Evolutionary conservation across 2,888 invertebrate species (phyloP).

Genomic region (Gonocerus acuteangulatus): DNA sequence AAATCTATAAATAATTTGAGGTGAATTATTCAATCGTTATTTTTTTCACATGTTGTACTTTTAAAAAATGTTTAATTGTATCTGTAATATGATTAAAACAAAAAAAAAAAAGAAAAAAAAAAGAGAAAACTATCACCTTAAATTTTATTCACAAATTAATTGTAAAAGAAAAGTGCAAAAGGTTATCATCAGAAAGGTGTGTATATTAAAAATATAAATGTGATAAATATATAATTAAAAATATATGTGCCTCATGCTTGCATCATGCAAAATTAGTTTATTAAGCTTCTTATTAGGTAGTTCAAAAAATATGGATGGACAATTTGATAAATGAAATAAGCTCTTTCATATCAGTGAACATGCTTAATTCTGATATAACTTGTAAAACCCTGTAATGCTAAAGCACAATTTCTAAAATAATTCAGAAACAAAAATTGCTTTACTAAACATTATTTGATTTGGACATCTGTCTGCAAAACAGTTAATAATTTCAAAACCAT

Average conservation of each 20-base stretch:
- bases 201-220: conserved; percentile 6
- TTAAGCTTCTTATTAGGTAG: not conserved
- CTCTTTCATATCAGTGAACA: too few relatives aligned
- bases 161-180: conserved; percentile 10
- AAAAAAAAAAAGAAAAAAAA: conserved; percentile 8
- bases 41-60: too few relatives aligned
- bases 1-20: too few relatives aligned
- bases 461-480: too few relatives aligned
- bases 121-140: conserved; percentile 14
- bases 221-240: conserved; percentile 16
- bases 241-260: conserved; percentile 24
- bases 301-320: not conserved
- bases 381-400: too few relatives aligned
- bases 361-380: too few relatives aligned
- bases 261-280: conserved; percentile 24
- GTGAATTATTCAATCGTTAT: too few relatives aligned
- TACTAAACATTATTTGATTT: too few relatives aligned
- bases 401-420: too few relatives aligned
- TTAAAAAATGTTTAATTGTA: too few relatives aligned
- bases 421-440: too few relatives aligned
- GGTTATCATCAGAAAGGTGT: conserved; percentile 9
- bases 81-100: conserved; percentile 24
- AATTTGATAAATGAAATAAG: not conserved
- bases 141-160: conserved; percentile 11
- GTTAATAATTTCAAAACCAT: too few relatives aligned